A percentile compares a stretch with the other conserved stretches of the same genome.
Conservation (phyloP, 2,888 invertebrate genomes). For the Gasteruption jaculator region DNA sequence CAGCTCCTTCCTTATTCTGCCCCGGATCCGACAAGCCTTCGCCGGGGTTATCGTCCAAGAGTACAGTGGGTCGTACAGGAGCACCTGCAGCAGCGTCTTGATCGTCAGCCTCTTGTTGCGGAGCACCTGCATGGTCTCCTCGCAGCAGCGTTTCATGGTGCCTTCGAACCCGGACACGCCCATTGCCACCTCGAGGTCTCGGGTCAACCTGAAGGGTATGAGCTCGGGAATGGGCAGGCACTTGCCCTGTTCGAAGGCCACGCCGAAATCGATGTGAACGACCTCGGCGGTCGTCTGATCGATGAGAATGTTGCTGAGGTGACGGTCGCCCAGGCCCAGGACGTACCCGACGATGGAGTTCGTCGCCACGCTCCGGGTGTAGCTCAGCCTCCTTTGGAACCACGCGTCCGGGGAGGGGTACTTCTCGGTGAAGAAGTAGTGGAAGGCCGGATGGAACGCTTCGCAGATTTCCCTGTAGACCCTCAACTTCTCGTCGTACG, state of each 20-base stretch:
- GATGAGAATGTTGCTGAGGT: conserved; percentile 87
- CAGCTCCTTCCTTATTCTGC: conserved; percentile 31
- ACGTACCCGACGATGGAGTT: conserved; percentile 89
- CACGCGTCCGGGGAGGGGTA: conserved; percentile 77
- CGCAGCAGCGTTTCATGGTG: conserved; percentile 78
- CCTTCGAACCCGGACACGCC: conserved; percentile 89
- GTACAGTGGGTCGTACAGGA: conserved; percentile 89
- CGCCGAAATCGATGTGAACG: conserved; percentile 91
- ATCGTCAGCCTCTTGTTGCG: conserved; percentile 76
- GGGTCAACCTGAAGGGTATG: conserved; percentile 89
- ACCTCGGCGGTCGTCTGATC: conserved; percentile 85
- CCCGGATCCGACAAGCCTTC: conserved; percentile 57
- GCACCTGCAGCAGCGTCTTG: conserved; percentile 81
- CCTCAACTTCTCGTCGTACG: conserved; percentile 56
- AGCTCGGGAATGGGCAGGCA: conserved; percentile 86
- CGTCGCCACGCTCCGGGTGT: conserved; percentile 79
- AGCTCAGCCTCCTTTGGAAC: conserved; percentile 80
- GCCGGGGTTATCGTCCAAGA: conserved; percentile 73
- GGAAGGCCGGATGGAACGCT: conserved; percentile 77
- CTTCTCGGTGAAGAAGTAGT: conserved; percentile 84
- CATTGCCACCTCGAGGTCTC: conserved; percentile 90
- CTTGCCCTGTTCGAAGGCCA: conserved; percentile 91
- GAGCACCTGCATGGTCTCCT: conserved; percentile 79
- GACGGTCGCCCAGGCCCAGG: conserved; percentile 88
- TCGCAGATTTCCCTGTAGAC: conserved; percentile 62